phyloP scores from a whole-genome alignment of 2,888 invertebrate species.

The Strigamia crassipes region DNA sequence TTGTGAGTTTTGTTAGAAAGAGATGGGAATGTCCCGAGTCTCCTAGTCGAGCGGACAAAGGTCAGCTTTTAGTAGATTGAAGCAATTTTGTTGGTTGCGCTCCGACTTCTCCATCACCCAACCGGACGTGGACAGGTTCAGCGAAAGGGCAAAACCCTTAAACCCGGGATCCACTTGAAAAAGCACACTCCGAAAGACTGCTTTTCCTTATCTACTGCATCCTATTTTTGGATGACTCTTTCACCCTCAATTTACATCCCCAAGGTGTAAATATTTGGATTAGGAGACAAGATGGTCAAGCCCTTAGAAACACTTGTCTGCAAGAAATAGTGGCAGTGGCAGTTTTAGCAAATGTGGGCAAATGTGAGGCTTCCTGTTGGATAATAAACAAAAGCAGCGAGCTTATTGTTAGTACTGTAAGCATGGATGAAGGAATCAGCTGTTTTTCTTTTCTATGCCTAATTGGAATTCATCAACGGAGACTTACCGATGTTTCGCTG shows the following conservation, averaged over 20 bases:
- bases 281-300: neutral
- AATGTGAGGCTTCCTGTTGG: too few species aligned
- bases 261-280: neutral
- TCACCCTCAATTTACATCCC: neutral
- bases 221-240: neutral
- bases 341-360: too few species aligned
- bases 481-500: too few species aligned
- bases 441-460: too few species aligned
- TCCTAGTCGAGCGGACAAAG: neutral
- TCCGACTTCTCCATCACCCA: neutral
- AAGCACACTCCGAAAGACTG: neutral
- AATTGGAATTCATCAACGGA: too few species aligned
- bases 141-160: conserved; percentile 1
- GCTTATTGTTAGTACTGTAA: too few species aligned
- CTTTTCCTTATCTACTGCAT: neutral
- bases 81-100: conserved; percentile 12
- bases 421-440: too few species aligned
- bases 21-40: neutral
- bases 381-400: too few species aligned
- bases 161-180: neutral
- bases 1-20: neutral
- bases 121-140: conserved; percentile 14
- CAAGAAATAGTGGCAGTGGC: neutral
- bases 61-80: conserved; percentile 37
- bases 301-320: neutral